Base-by-base conservation (phyloP, 2,797 vertebrate genomes). In the Setipinna tenuifilis region DNA sequence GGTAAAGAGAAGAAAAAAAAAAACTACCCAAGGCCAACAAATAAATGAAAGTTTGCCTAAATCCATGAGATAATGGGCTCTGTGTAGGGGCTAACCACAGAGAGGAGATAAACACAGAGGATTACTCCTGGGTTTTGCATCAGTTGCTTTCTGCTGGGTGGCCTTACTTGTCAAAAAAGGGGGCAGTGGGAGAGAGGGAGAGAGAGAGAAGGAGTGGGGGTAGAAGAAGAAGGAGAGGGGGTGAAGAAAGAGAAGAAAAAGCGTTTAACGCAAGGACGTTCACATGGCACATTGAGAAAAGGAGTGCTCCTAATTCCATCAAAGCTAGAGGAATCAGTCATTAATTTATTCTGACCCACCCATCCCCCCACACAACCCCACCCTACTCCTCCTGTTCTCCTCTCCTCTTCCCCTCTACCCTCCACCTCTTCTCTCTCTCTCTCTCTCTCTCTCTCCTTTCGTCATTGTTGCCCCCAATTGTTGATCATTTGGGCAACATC, bases 81-180 rank as follows among this genome's bases (percentile, higher is more conserved):
- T 97, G 98, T 98, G 97, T 98, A 97, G 96, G 97, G 97, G 97
- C 98, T 97, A 97, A 97, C 97, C 97, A 96, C 96, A 95, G 97
- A 94, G 94, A 97, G 96, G 96, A 96, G 95, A 95, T 96, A 96
- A 97, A 97, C 94, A 96, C 94, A 78, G 93, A 95, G 97, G 98
- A 98, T 98, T 98, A 98, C 96, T 96, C 94, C 88, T 94, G 96
- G 95, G 97, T 97, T 98, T 98, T 98, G 98, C 97, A 99, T 98
- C 98, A 97, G 96, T 99, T 98, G 96, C 97, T 98, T 97, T 98
- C 97, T 98, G 97, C 97, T 94, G 98, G 98, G 97, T 99, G 98
- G 97, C 97, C 98, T 97, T 93, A 95, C 96, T 97, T 96, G 97
- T 98, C 96, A 98, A 96, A 95, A 97, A 95, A 93, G 92, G 57